phyloP scores from a whole-genome alignment of 2,797 vertebrate species.

The Sphenopsis melanotis region DNA sequence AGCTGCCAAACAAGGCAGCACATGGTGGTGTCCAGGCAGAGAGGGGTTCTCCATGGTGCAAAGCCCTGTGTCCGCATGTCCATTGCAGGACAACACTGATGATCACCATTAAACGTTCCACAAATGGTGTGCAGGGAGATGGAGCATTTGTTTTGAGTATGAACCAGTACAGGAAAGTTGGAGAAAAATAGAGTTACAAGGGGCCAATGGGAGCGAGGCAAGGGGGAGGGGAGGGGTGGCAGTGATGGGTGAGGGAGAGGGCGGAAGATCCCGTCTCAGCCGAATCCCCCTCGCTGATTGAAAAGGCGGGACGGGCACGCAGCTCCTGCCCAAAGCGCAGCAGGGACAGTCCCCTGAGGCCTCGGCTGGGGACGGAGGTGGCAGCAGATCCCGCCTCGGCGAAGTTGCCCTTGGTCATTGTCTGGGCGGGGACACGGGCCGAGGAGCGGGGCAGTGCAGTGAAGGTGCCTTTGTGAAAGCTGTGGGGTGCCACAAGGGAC shows the following conservation, averaged over 20 bases:
- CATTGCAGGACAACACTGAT: not conserved
- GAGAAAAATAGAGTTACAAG: not conserved
- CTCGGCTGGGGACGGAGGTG: no score
- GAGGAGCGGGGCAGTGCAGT: not conserved
- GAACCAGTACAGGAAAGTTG: not conserved
- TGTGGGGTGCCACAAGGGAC: no score
- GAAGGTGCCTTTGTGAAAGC: not conserved
- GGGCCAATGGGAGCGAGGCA: not conserved
- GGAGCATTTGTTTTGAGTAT: not conserved
- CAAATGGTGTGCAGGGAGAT: not conserved
- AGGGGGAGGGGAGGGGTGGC: not conserved
- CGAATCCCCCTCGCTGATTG: not conserved
- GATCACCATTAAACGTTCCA: not conserved
- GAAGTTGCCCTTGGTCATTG: no score
- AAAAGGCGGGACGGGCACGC: not conserved
- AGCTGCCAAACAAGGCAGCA: not conserved
- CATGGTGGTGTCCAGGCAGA: not conserved
- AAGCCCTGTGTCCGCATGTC: not conserved
- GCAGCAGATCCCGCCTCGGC: not conserved
- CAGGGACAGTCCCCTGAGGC: not conserved
- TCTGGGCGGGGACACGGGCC: not conserved
- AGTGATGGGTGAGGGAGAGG: no score
- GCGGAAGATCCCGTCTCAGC: not conserved
- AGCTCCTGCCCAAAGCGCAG: not conserved
- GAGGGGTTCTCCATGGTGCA: not conserved